Percentiles rank a stretch among this genome's conserved stretches.
Conservation (phyloP, 1,140 invertebrate species). For the Eurytemora carolleeae region DNA sequence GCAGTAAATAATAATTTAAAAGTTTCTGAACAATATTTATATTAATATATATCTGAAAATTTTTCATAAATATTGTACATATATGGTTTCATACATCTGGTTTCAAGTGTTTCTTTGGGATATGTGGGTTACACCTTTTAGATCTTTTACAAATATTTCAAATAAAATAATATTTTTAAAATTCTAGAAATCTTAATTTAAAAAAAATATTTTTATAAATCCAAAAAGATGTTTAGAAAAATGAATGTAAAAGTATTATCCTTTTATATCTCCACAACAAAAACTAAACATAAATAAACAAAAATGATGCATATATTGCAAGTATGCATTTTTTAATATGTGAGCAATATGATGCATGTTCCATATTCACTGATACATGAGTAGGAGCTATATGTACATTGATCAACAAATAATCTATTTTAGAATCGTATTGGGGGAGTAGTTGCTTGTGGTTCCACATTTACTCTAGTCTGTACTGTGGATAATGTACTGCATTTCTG, state of each 20-base stretch:
- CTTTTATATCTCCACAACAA: background rate
- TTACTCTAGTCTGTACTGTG: conserved; percentile 39
- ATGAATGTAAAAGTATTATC: background rate
- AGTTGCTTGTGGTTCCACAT: conserved; percentile 41
- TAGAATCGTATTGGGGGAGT: conserved; percentile 24
- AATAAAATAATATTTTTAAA: too few relatives aligned
- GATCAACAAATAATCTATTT: background rate
- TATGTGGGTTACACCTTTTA: too few relatives aligned
- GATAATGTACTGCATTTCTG: conserved; percentile 47
- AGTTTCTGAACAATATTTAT: too few relatives aligned
- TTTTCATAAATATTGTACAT: too few relatives aligned
- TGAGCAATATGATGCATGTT: conserved; percentile 12
- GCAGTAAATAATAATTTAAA: too few relatives aligned
- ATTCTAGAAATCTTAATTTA: too few relatives aligned
- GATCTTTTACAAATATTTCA: too few relatives aligned
- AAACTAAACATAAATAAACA: background rate
- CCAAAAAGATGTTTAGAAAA: too few relatives aligned
- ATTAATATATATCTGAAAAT: too few relatives aligned
- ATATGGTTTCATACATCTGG: too few relatives aligned
- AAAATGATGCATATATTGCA: conserved; percentile 30
- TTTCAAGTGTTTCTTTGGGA: too few relatives aligned
- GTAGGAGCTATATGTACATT: conserved; percentile 19
- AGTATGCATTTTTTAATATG: conserved; percentile 14
- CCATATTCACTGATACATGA: conserved; percentile 24
- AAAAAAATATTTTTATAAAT: too few relatives aligned